Percentiles rank a stretch among this genome's conserved stretches.
These are phyloP conservation scores for Limnephilus marmoratus DNA, from an alignment of 2,888 invertebrate species.

Conservation along the genomic window DNA sequence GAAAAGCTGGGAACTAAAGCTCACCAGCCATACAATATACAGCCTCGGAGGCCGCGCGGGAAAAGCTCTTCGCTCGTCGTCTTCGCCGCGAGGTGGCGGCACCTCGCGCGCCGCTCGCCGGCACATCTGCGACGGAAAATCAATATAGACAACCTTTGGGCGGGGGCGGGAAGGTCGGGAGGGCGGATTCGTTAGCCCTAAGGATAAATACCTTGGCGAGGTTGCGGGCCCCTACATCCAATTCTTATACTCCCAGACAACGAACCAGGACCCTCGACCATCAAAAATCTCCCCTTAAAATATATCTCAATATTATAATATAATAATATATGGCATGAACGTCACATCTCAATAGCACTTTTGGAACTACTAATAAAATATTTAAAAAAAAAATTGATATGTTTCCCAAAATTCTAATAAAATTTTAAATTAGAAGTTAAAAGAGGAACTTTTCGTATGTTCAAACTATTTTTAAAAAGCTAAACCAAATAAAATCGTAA, in stretches of 20 bases:
- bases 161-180: slow-evolving; percentile 44
- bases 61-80: neutral
- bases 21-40: neutral
- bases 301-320: neutral
- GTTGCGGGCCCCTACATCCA: slow-evolving; percentile 57
- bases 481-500: neutral
- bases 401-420: no score
- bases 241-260: neutral
- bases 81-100: slow-evolving; percentile 37
- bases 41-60: slow-evolving; percentile 9
- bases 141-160: slow-evolving; percentile 66
- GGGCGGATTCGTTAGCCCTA: slow-evolving; percentile 64
- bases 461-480: neutral
- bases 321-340: neutral
- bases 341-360: neutral
- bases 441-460: neutral
- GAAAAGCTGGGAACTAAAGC: slow-evolving; percentile 7
- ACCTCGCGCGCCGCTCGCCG: slow-evolving; percentile 64
- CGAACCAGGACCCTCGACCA: neutral
- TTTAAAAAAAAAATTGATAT: neutral
- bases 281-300: neutral
- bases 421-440: no score
- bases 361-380: neutral
- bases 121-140: slow-evolving; percentile 66
- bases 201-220: slow-evolving; percentile 65